These are phyloP conservation scores for Caenorhabditis sp. DNA, from an alignment of 2,888 invertebrate species.

Conservation along the genomic window DNA sequence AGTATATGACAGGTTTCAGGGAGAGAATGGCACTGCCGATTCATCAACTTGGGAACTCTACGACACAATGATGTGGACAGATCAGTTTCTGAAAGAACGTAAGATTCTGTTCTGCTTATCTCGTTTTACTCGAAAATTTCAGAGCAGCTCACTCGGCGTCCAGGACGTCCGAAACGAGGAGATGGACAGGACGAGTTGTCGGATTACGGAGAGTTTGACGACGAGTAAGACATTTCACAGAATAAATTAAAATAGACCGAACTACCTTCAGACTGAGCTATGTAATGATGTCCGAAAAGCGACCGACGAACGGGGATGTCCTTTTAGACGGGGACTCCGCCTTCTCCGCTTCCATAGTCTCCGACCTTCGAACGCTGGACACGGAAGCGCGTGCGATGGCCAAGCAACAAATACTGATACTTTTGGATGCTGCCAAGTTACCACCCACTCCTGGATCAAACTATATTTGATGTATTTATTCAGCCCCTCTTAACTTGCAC, in stretches of 20 bases:
- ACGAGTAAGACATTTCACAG: slow-evolving; percentile 47
- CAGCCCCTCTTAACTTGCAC: too few species aligned
- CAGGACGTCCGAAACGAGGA: too few species aligned
- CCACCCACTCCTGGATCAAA: too few species aligned
- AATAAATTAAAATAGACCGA: too few species aligned
- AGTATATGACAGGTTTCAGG: too few species aligned
- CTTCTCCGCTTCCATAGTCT: slow-evolving; percentile 73
- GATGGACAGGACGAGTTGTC: slow-evolving; percentile 64
- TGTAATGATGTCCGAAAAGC: slow-evolving; percentile 46
- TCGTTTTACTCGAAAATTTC: not conserved
- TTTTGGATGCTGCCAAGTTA: slow-evolving; percentile 59
- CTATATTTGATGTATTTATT: too few species aligned
- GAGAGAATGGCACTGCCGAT: slow-evolving; percentile 48
- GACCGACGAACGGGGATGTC: slow-evolving; percentile 50
- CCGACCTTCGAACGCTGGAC: slow-evolving; percentile 71
- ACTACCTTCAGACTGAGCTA: slow-evolving; percentile 44
- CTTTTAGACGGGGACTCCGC: slow-evolving; percentile 74
- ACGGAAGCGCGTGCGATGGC: too few species aligned
- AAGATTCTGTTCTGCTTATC: too few species aligned
- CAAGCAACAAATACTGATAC: slow-evolving; percentile 68
- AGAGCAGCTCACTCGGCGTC: slow-evolving; percentile 41
- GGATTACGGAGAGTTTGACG: slow-evolving; percentile 58
- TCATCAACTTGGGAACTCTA: slow-evolving; percentile 71
- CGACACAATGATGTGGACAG: slow-evolving; percentile 72
- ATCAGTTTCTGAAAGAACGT: slow-evolving; percentile 72